Base-by-base conservation (phyloP, 2,888 invertebrate genomes). In the Blomia tropicalis region DNA sequence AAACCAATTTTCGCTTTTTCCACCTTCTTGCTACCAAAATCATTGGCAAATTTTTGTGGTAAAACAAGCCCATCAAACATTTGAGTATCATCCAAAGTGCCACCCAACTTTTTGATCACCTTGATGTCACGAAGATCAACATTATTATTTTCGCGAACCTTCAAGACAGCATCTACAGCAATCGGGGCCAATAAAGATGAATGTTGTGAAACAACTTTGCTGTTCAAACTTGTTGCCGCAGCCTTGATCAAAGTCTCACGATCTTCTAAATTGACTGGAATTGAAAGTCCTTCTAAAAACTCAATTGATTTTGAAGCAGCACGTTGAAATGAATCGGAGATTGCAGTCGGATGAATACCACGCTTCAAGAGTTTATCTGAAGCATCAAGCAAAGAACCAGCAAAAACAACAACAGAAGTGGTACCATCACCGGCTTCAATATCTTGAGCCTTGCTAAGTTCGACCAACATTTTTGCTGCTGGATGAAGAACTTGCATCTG, bases 361-460 rank as follows among this genome's bases (percentile, higher is more conserved):
- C 89, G 89, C 63, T 82, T 81, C 30, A 98, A 76, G 17, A 99
- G 79, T 71, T 90, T 89, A 73, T 92, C 87, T 59, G 91, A 86
- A 59, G 93, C 90, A 75, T 96, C 93, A 60, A 99, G 77, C 58
- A 99, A 75, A 67, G 93, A 58, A 58, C 98, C 98, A 68, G 95
- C 96, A 71, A 98, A 83, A 4, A 99, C 88, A 11, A 96, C 96
- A 61, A 98, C 98, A 25, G 93, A 89, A 11, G 98, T 99, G 25
- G 98, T 99, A 64, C 98, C 98, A 78, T 99, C 98, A 54, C 98
- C 98, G 70, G 98, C 98, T 76, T 96, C 96, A 70, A 95, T 83
- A 75, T 99, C 98, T 77, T 96, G 98, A 22, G 98, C 96, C 71
- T 91, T 87, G 1, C 96, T 95, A 67, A 99, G 78, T 76, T 98